Evolutionary conservation across 2,797 vertebrate genomes (phyloP).

Genomic region (Pristis pectinata): DNA sequence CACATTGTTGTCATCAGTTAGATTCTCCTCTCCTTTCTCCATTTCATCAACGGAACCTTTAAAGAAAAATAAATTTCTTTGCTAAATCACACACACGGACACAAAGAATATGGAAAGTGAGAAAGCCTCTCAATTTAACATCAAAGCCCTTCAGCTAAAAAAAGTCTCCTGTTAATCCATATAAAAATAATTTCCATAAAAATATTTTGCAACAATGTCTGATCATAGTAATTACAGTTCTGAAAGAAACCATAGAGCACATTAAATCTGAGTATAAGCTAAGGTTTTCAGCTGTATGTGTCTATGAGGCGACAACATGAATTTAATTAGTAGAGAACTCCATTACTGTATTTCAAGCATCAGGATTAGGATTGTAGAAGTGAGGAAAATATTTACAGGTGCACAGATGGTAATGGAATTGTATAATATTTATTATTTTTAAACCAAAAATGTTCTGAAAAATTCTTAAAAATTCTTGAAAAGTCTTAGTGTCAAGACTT

Average conservation of each 20-base stretch:
- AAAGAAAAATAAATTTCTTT: not conserved
- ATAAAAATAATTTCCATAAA: not conserved
- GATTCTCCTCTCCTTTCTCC: constrained; percentile 67
- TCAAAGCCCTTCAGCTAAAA: not conserved
- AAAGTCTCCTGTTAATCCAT: not conserved
- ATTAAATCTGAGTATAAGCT: not conserved
- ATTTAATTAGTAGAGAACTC: not conserved
- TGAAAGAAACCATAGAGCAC: not conserved
- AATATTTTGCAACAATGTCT: not conserved
- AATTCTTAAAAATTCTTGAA: too few species aligned
- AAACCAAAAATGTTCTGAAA: not conserved
- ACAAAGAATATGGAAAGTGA: not conserved
- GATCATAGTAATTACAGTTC: too few species aligned
- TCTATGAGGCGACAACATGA: not conserved
- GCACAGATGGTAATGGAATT: not conserved
- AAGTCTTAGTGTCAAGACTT: not conserved
- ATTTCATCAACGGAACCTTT: constrained; percentile 81
- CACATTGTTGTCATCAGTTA: constrained; percentile 56
- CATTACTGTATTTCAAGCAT: not conserved
- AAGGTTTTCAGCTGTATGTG: not conserved
- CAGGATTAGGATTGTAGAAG: not conserved
- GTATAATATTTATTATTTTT: too few species aligned
- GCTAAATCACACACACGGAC: not conserved
- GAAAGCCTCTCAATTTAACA: not conserved
- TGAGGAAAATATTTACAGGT: not conserved